Evolutionary conservation across 2,888 invertebrate genomes (phyloP), one percentile per base, ranked within the genome.

Genomic region (Molorchus minor): DNA sequence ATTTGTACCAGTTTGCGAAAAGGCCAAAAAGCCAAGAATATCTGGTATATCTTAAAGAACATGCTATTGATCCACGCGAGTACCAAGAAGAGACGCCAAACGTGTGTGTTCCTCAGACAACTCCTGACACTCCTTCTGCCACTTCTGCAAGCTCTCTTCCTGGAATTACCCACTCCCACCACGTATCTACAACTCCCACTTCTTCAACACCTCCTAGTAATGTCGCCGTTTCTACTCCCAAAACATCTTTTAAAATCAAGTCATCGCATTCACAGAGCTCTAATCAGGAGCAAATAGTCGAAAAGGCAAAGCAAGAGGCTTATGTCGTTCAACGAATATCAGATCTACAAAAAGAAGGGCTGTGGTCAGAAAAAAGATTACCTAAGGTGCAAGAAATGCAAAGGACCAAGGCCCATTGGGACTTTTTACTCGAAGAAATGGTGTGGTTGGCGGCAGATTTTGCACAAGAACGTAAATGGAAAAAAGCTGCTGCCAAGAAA

Each of bases 371-470:
- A 80, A 89, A 91, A 72, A 86, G 96, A 56, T 84, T 97, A 78
- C 96, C 96, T 52, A 96, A 96, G 82, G 88, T 95, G 65, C 90
- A 93, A 77, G 67, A 67, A 10, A 64, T 67, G 64, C 87, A 90
- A 61, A 85, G 98, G 64, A 85, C 88, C 51, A 98, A 98, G 83
- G 91, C 94, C 20, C 98, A 99, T 81, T 98, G 98, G 98, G 99
- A 99, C 82, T 98, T 96, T 81, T 83, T 99, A 65, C 83, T 99
- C 36, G 98, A 99, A 81, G 99, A 99, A 83, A 97, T 98, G 96
- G 92, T 92, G 33, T 99, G 99, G 99, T 84, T 99, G 68, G 94
- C 97, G 30, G 93, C 95, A 33, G 98, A 99, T 82, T 99, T 99
- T 82, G 93, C 93, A 20, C 94, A 96, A 80, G 99, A 99, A 81